phyloP scores from a whole-genome alignment of 2,113 vertebrate genomes.

The Rafetus swinhoei region DNA sequence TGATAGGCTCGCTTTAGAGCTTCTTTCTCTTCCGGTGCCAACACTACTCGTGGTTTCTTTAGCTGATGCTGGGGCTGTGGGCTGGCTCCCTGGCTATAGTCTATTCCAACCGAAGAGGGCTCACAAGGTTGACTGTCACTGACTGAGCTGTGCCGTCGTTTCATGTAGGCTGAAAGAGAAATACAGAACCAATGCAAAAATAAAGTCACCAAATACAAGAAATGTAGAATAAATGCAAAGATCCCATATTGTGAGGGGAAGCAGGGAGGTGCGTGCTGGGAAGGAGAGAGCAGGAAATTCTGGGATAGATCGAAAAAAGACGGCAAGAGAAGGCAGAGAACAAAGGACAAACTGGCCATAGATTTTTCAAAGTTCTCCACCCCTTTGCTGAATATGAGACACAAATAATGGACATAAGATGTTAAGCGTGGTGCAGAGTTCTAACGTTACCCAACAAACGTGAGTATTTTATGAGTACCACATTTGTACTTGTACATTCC shows the following conservation, averaged over 20 bases:
- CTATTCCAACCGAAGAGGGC: slow-evolving; percentile 79
- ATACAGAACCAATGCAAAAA: background rate
- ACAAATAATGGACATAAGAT: background rate
- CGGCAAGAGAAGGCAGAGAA: background rate
- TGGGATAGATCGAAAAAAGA: too few relatives aligned
- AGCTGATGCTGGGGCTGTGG: slow-evolving; percentile 92
- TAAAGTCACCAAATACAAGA: background rate
- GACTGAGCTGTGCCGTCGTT: slow-evolving; percentile 93
- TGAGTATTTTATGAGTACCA: rapidly evolving
- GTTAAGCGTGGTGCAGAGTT: background rate
- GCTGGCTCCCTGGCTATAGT: slow-evolving; percentile 91
- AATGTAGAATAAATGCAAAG: rapidly evolving
- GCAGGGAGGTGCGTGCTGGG: background rate
- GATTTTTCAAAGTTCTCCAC: background rate
- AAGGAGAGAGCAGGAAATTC: background rate
- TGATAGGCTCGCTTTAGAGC: slow-evolving; percentile 94
- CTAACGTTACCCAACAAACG: background rate
- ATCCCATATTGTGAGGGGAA: rapidly evolving
- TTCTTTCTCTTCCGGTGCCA: slow-evolving; percentile 96
- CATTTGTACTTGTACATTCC: background rate
- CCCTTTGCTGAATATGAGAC: background rate
- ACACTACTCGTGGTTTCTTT: slow-evolving; percentile 93
- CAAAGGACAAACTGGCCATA: background rate
- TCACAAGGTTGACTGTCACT: slow-evolving; percentile 92
- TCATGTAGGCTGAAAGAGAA: slow-evolving; percentile 91